These are phyloP conservation scores for Patiria miniata DNA, from an alignment of 35 echinoderm and acorn worm species.

Conservation along the genomic window DNA sequence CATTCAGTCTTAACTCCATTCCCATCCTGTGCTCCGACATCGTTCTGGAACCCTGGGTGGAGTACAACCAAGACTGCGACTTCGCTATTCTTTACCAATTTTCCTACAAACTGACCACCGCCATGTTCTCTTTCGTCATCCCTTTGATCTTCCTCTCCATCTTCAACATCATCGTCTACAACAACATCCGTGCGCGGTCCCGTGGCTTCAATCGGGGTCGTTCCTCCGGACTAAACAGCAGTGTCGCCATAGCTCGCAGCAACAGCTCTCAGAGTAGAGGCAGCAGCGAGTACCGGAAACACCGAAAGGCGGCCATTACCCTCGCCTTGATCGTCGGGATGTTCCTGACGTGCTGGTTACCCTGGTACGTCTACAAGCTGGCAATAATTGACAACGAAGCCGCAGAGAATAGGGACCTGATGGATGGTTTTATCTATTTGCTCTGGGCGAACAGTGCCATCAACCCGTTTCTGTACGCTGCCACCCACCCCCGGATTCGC, in stretches of 20 bases:
- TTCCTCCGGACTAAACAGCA: background rate
- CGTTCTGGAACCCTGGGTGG: background rate
- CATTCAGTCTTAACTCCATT: background rate
- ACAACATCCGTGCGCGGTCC: slow-evolving; percentile 23
- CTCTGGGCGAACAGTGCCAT: slow-evolving; percentile 31
- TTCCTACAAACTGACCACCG: background rate
- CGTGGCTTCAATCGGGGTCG: background rate
- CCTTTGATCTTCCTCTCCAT: slow-evolving; percentile 1
- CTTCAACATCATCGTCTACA: slow-evolving; percentile 36
- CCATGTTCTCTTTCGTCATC: slow-evolving; percentile 17
- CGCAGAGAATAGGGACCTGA: background rate
- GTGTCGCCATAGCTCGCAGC: background rate
- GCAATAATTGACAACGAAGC: background rate
- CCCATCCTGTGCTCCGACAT: slow-evolving; percentile 4
- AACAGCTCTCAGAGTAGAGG: background rate
- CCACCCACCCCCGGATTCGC: slow-evolving; percentile 15
- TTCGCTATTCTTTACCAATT: background rate
- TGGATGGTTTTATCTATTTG: background rate
- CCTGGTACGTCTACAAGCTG: slow-evolving; percentile 31
- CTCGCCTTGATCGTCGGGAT: slow-evolving; percentile 36
- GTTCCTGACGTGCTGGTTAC: slow-evolving; percentile 44
- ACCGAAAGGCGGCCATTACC: slow-evolving; percentile 31
- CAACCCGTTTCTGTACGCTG: slow-evolving; percentile 36
- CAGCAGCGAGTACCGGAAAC: slow-evolving; percentile 5
- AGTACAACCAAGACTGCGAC: slow-evolving; percentile 26